These are phyloP conservation scores for Protomyctophum bolini DNA, from an alignment of 2,113 vertebrate species.

Conservation along the genomic window DNA sequence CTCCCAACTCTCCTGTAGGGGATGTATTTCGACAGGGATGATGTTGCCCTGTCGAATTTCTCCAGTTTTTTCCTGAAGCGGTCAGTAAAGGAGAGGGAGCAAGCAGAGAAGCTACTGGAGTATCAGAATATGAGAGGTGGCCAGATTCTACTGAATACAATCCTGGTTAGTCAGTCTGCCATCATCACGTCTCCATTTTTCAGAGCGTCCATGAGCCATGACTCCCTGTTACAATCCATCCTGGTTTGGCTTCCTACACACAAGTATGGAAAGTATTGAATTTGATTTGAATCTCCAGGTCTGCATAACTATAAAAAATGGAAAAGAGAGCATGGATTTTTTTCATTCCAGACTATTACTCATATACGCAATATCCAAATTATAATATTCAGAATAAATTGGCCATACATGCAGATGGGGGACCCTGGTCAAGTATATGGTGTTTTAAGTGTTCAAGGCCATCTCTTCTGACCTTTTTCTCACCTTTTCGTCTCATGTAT, in stretches of 20 bases:
- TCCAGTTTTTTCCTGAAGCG: constrained; percentile 74
- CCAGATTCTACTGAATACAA: constrained; percentile 72
- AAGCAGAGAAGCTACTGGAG: constrained; percentile 73
- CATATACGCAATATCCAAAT: too few species aligned
- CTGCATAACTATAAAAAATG: too few species aligned
- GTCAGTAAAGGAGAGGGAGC: constrained; percentile 73
- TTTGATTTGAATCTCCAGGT: too few species aligned
- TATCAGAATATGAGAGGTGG: constrained; percentile 80
- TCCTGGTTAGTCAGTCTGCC: constrained; percentile 60
- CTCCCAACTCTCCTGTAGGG: constrained; percentile 52
- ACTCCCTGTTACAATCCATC: too few species aligned
- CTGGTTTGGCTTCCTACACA: too few species aligned
- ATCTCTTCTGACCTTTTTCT: background rate
- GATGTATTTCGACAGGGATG: constrained; percentile 80
- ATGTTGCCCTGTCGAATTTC: constrained; percentile 76
- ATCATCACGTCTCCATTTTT: background rate
- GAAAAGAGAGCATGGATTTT: too few species aligned
- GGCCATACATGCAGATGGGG: too few species aligned
- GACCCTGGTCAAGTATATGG: too few species aligned
- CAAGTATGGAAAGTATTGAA: too few species aligned
- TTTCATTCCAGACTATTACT: too few species aligned
- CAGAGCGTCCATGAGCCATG: background rate
- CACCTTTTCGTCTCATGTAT: background rate
- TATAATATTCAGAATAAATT: too few species aligned
- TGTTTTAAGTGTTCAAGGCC: too few species aligned